phyloP scores from a whole-genome alignment of 2,797 vertebrate genomes.

The Sebastes oblongus region DNA sequence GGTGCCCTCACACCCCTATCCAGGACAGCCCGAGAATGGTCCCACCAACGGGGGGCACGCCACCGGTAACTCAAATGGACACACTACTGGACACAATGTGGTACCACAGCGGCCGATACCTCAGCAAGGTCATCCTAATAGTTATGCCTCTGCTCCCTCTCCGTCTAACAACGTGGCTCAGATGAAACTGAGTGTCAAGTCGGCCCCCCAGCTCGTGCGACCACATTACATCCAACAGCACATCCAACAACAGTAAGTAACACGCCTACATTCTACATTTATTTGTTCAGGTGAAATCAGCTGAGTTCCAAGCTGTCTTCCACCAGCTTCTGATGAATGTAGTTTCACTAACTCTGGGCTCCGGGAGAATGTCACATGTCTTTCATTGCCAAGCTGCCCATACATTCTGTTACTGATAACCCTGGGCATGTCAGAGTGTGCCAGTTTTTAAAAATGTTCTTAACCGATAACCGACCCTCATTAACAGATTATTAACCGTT shows the following conservation, averaged over 20 bases:
- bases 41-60: constrained; percentile 62
- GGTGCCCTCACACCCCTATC: constrained; percentile 74
- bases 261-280: background rate
- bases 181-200: constrained; percentile 92
- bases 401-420: background rate
- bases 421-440: too few species aligned
- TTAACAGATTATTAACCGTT: too few species aligned
- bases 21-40: constrained; percentile 68
- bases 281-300: background rate
- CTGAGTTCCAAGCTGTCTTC: background rate
- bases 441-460: too few species aligned
- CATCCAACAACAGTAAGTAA: constrained; percentile 92
- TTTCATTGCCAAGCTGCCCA: background rate
- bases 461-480: too few species aligned
- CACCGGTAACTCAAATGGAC: constrained; percentile 62
- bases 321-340: background rate
- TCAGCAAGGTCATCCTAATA: constrained; percentile 83
- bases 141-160: constrained; percentile 60
- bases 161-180: constrained; percentile 84
- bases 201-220: constrained; percentile 82
- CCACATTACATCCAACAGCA: constrained; percentile 89
- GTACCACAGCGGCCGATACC: constrained; percentile 87
- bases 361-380: background rate
- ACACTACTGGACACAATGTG: constrained; percentile 70
- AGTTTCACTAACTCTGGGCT: background rate